Conservation (phyloP, 2,113 vertebrate genomes). For the Porphyrio hochstetteri region DNA sequence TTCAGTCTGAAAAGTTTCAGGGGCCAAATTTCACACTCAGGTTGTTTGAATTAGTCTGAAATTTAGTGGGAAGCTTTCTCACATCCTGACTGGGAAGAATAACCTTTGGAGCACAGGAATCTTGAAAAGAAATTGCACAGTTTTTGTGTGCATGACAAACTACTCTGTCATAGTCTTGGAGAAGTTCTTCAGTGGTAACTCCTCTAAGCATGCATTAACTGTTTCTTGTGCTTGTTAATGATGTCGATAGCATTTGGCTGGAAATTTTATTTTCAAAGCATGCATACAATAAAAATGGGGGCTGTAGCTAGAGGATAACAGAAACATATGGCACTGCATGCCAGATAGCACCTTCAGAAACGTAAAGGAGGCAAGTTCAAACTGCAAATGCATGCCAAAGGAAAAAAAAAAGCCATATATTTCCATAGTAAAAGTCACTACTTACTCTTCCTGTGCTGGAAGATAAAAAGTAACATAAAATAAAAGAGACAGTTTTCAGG, state of each 20-base stretch:
- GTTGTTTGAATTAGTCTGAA: conserved; percentile 55
- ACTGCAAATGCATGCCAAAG: neutral
- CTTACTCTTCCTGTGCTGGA: neutral
- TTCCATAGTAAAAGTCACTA: neutral
- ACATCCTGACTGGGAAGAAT: conserved; percentile 42
- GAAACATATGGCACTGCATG: neutral
- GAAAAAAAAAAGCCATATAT: neutral
- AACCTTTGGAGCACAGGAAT: neutral
- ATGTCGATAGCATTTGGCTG: neutral
- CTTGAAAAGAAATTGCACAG: neutral
- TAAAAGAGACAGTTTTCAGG: neutral
- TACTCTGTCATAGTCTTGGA: neutral
- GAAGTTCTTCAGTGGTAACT: neutral
- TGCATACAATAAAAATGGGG: neutral
- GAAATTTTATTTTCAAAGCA: neutral
- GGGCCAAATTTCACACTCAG: conserved; percentile 23
- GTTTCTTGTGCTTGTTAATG: neutral
- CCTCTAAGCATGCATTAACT: neutral
- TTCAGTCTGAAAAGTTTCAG: neutral
- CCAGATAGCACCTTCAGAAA: conserved; percentile 11
- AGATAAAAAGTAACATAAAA: neutral
- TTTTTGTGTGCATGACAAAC: conserved; percentile 11
- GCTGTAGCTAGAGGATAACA: neutral
- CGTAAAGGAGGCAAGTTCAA: neutral
- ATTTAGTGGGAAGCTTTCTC: conserved; percentile 51